Evolutionary conservation across 2,797 vertebrate species (phyloP), one percentile per base, ranked within the genome.

Genomic region (Cynodonichthys magdalenae): DNA sequence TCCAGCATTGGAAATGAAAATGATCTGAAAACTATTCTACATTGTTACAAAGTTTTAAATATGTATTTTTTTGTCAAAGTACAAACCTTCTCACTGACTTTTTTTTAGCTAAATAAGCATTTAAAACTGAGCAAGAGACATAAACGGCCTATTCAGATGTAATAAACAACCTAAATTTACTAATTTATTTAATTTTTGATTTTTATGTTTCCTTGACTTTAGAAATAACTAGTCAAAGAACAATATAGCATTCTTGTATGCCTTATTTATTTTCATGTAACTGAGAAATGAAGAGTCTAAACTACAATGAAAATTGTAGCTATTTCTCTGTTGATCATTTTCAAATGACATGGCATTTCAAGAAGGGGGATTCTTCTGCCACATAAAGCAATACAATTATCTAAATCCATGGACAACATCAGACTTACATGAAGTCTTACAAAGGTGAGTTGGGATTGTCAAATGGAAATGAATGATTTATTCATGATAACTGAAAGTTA

Each of bases 401-500:
- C 69, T 80, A 69, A 42, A 46, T 65, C 70, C 72, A 49, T 61
- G 79, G 65, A 69, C 78, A 41, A 69, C 78, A 41, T 28, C 80
- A 72, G 59, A 74, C 60, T 78, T 51, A 54, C 53, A 66, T 20
- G 74, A 82, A 42, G 74, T 71, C 80, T 87, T 78, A 84, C 79
- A 41, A 82, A 90, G 88, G 90, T 91, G 88, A 91, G 90, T 91
- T 69, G 67, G 45, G 42, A 50, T 55, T 27, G 64, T 42, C 75
- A 55, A 45, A 59, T 64, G 5, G 63, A 45, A 39, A 39, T 14
- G 11, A 39, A 3, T 39, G 36, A 11, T 11, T 12, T 3, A 14
- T 39, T 36, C 9, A 10, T 39, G 2, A 39, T 34, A 39, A 39
- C 11, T 12, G 70, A 47, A 6, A 5, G 17, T 28, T 3, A 36